Base-by-base conservation (phyloP, 2,113 vertebrate genomes). In the Herpetotheres cachinnans region DNA sequence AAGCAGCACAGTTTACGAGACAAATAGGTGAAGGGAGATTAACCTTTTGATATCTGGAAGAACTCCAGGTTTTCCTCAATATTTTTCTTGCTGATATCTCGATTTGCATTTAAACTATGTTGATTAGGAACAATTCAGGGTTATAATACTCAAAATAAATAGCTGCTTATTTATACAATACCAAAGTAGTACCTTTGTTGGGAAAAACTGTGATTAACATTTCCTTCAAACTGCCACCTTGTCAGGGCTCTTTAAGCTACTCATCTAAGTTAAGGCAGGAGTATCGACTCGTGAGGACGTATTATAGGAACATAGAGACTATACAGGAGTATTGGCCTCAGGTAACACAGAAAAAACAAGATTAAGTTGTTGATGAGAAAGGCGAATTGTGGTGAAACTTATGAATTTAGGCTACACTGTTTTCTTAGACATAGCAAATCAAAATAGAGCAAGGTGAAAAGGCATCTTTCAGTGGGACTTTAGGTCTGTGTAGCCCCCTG, bases 201-300 rank as follows among this genome's bases (percentile, higher is more conserved):
- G 29, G 26, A 59, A 65, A 89, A 92, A 90, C 38, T 34, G 12
- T 19, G 11, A 71, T 40, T 38, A 84, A n/a, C 6, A 10, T 44
- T 67, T 87, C 27, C 44, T 61, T 76, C 36, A 42, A 56, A n/a
- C 20, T 16, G 5, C 14, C 26, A 30, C 42, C 25, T 76, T 71
- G 16, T 30, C 29, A 38, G n/a, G 56, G 14, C 16, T 80, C 29
- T 70, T 70, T 34, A 73, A 54, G n/a, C 29, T 24, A 29, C 46
- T 40, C 46, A 22, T 38, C 49, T 30, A 25, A 73, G 30, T 58
- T 25, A 63, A 69, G 55, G 66, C n/a, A 18, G 21, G 44, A 59
- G 20, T 16, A 25, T 5, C 50, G 62, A 27, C 32, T n/a, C 0
- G 0, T 47, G 38, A 56, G 22, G 34, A 18, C 1, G 0, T 49